Evolutionary conservation across 2,888 invertebrate genomes (phyloP).

Genomic region (Aspidiotus rigidus): DNA sequence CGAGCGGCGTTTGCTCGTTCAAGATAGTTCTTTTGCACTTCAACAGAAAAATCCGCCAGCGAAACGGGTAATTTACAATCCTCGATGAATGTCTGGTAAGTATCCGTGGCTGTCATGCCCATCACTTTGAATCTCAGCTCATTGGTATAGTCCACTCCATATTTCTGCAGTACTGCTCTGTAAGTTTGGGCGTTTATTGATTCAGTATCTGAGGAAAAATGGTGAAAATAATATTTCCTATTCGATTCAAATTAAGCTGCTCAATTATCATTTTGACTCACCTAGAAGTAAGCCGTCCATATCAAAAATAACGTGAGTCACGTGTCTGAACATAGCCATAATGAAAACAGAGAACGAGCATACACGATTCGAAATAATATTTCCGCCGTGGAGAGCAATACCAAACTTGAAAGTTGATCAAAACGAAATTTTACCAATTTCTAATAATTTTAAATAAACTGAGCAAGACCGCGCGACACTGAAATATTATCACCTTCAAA

Average conservation of each 20-base stretch:
- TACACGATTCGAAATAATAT: too few species aligned
- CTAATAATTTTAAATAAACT: too few species aligned
- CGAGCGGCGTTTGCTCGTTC: too few species aligned
- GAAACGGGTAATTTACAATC: slow-evolving; percentile 60
- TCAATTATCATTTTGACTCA: slow-evolving; percentile 42
- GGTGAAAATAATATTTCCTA: not conserved
- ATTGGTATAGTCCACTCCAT: slow-evolving; percentile 67
- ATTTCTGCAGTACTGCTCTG: slow-evolving; percentile 57
- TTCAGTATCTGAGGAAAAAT: slow-evolving; percentile 62
- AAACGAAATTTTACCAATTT: too few species aligned
- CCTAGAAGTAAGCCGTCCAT: slow-evolving; percentile 57
- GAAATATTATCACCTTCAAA: too few species aligned
- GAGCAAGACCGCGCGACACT: too few species aligned
- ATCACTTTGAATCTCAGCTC: slow-evolving; percentile 68
- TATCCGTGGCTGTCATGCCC: slow-evolving; percentile 62
- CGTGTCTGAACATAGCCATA: slow-evolving; percentile 46
- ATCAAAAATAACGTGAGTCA: slow-evolving; percentile 69
- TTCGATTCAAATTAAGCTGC: not conserved
- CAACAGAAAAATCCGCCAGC: slow-evolving; percentile 55
- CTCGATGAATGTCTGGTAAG: slow-evolving; percentile 58
- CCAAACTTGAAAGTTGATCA: too few species aligned
- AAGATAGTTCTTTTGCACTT: slow-evolving; percentile 45
- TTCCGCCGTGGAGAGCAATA: too few species aligned
- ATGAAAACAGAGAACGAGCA: too few species aligned
- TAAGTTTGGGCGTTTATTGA: slow-evolving; percentile 65